These are phyloP conservation scores for Allolobophora icterica DNA, from an alignment of 2,888 invertebrate genomes.

Conservation along the genomic window DNA sequence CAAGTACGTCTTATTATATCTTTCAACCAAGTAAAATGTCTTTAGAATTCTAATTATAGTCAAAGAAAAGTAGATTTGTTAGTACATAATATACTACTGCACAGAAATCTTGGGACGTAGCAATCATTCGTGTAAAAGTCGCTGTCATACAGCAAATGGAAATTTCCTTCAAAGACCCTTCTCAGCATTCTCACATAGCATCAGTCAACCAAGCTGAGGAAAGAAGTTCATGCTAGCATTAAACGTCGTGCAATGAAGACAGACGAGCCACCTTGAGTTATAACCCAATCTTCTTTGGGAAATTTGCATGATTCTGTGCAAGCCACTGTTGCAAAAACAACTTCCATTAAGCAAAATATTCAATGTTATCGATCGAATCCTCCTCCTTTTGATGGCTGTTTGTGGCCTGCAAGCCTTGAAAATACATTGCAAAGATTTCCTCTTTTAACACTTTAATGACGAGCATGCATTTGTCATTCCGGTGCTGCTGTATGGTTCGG, in stretches of 20 bases:
- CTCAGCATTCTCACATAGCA: neutral
- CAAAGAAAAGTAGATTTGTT: neutral
- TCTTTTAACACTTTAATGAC: neutral
- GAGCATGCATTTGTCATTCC: too few relatives aligned
- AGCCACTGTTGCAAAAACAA: neutral
- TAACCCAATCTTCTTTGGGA: neutral
- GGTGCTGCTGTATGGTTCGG: too few relatives aligned
- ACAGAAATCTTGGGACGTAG: neutral
- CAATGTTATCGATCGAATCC: neutral
- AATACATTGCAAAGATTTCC: neutral
- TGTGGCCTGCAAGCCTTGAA: neutral
- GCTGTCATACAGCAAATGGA: neutral
- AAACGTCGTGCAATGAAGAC: neutral
- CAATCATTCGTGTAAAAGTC: neutral
- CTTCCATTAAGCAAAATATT: neutral
- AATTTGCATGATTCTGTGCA: neutral
- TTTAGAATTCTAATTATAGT: neutral
- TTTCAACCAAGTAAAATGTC: neutral
- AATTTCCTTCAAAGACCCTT: neutral
- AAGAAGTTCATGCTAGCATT: constrained; percentile 7
- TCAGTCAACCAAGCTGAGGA: neutral
- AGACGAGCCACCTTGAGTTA: neutral
- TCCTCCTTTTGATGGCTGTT: neutral
- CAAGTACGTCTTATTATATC: neutral
- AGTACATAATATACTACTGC: neutral